Evolutionary conservation across 2,797 vertebrate species (phyloP).

Genomic region (Liparis tanakae): DNA sequence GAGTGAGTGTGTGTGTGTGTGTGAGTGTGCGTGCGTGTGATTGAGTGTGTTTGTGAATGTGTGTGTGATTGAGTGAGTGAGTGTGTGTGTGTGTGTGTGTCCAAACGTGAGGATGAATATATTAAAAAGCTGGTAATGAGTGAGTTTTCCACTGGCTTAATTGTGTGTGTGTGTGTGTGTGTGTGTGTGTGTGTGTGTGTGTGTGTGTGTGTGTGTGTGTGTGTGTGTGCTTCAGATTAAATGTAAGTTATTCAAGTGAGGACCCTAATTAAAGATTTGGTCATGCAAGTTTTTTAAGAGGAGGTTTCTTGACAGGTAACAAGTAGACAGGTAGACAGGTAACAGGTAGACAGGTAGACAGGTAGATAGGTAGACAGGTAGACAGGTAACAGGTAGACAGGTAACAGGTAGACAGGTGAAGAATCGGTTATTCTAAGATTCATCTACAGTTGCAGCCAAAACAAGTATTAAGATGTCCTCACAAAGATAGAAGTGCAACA

Average conservation of each 20-base stretch:
- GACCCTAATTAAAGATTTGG: neutral
- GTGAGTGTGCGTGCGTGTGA: too few species aligned
- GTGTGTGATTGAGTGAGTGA: too few species aligned
- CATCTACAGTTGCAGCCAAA: neutral
- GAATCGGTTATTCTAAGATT: neutral
- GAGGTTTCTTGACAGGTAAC: too few species aligned
- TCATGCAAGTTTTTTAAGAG: neutral
- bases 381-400: too few species aligned
- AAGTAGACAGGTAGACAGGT: neutral
- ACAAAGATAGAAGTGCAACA: neutral
- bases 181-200: slow-evolving; percentile 40
- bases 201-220: slow-evolving; percentile 31
- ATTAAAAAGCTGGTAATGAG: slow-evolving; percentile 64
- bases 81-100: slow-evolving; percentile 1
- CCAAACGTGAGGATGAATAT: slow-evolving; percentile 53
- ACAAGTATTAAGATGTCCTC: neutral
- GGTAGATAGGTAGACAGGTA: too few species aligned
- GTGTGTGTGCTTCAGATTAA: slow-evolving; percentile 18
- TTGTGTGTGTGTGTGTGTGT: slow-evolving; percentile 28
- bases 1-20: too few species aligned
- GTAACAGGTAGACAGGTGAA: neutral
- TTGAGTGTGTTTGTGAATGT: too few species aligned
- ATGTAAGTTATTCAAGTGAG: too few species aligned
- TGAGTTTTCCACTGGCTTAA: slow-evolving; percentile 43
- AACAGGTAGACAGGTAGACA: too few species aligned